Conservation (phyloP, 2,113 vertebrate species). For the Nymphicus hollandicus region DNA sequence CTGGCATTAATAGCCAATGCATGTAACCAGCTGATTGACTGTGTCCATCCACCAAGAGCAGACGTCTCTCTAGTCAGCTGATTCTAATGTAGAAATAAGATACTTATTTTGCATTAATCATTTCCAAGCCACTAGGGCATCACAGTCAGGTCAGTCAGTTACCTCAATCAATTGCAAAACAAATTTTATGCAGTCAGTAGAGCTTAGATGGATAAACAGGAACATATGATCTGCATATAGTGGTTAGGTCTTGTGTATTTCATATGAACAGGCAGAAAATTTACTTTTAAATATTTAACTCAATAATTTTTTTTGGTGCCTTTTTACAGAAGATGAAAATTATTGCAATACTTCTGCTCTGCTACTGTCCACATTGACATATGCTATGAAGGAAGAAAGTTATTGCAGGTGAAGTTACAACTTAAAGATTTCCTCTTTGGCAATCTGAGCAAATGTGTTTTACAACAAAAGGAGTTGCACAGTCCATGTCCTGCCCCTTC, state of each 20-base stretch:
- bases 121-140: not conserved
- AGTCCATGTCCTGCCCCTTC: fast-evolving
- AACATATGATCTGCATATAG: not conserved
- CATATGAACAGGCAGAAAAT: not conserved
- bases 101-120: not conserved
- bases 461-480: not conserved
- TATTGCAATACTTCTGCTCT: not conserved
- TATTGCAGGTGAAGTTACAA: not conserved
- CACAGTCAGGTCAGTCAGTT: not conserved
- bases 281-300: not conserved
- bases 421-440: not conserved
- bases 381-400: not conserved
- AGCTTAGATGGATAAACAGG: not conserved
- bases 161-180: not conserved
- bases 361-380: not conserved
- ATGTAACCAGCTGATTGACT: not conserved
- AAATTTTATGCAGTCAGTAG: not conserved
- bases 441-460: not conserved
- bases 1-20: fast-evolving
- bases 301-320: not conserved
- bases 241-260: not conserved
- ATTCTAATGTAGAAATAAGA: not conserved
- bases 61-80: not conserved
- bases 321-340: not conserved
- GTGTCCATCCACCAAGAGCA: not conserved